A percentile compares a stretch with the other conserved stretches of the same genome.
Evolutionary conservation across 2,113 vertebrate genomes (phyloP).

Genomic region (Protobothrops flavoviridis): DNA sequence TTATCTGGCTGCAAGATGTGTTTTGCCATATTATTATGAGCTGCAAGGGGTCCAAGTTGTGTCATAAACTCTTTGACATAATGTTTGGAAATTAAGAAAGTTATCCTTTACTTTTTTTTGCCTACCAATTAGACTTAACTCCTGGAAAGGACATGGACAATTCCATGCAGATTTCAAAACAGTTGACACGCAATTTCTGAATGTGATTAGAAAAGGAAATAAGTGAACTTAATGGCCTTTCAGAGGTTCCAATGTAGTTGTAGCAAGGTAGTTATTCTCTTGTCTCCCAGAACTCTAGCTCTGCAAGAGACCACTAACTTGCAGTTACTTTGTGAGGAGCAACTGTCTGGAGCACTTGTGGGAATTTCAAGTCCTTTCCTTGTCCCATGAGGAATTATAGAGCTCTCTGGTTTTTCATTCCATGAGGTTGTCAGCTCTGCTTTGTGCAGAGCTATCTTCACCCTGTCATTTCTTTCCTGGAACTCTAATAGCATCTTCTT

Average conservation of each 20-base stretch:
- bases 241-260: neutral
- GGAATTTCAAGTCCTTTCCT: neutral
- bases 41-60: neutral
- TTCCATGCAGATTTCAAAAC: neutral
- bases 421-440: neutral
- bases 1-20: neutral
- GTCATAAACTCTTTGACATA: neutral
- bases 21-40: neutral
- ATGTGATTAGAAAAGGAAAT: neutral
- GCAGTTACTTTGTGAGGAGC: neutral
- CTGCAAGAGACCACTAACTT: neutral
- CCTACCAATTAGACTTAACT: neutral
- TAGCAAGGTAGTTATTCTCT: neutral
- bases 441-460: neutral
- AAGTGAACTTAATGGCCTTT: neutral
- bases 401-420: neutral
- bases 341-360: neutral
- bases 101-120: neutral
- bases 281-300: neutral
- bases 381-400: neutral
- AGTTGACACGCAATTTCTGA: neutral
- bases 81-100: conserved; percentile 1
- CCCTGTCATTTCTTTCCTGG: neutral
- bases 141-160: neutral
- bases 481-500: neutral